Conservation (phyloP, 64 coral and sea anemone species). For the Acropora yongei region DNA sequence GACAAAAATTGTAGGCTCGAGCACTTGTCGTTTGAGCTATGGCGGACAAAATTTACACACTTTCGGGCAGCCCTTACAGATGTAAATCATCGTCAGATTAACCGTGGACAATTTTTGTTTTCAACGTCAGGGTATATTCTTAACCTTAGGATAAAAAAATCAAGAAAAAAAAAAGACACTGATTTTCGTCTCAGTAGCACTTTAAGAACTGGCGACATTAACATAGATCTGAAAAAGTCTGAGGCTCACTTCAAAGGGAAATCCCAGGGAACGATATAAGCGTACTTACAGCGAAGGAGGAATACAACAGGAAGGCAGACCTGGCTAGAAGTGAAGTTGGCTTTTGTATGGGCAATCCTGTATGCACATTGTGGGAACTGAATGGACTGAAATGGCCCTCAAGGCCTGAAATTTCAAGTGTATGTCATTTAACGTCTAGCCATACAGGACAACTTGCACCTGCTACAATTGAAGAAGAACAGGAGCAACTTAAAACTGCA, state of each 20-base stretch:
- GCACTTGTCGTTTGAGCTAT: too few relatives aligned
- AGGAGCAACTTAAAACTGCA: constrained; percentile 6
- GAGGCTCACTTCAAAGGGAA: constrained; percentile 50
- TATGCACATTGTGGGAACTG: constrained; percentile 43
- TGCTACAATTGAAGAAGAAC: constrained; percentile 2
- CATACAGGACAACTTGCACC: neutral
- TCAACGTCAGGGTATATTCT: too few relatives aligned
- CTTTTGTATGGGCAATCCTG: neutral
- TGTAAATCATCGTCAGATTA: too few relatives aligned
- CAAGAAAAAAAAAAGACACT: too few relatives aligned
- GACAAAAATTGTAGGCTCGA: too few relatives aligned
- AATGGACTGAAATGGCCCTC: constrained; percentile 42
- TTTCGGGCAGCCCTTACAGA: too few relatives aligned
- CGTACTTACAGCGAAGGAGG: constrained; percentile 18
- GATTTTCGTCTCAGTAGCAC: too few relatives aligned
- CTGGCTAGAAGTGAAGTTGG: neutral
- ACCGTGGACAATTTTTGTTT: too few relatives aligned
- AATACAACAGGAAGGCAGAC: constrained; percentile 23
- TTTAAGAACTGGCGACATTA: constrained; percentile 43
- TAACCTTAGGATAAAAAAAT: too few relatives aligned
- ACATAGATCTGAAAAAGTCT: constrained; percentile 43
- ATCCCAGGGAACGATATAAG: neutral
- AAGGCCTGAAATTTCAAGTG: neutral
- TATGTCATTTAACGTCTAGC: neutral
- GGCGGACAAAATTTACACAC: too few relatives aligned